Conservation (phyloP, 1,140 invertebrate genomes). For the Calephelis virginiensis region DNA sequence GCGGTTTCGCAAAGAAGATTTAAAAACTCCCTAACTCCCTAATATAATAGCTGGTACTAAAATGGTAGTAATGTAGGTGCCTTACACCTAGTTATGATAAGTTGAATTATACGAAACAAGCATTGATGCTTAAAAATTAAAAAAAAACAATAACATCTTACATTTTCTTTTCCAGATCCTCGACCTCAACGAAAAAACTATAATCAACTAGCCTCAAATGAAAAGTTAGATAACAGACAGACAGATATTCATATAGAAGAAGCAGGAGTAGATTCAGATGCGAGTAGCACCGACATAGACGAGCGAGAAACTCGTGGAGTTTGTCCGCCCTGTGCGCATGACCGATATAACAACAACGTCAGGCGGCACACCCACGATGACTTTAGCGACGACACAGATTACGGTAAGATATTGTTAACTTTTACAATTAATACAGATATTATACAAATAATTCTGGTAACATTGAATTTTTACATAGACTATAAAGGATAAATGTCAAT, state of each 20-base stretch:
- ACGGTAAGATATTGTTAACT: conserved; percentile 43
- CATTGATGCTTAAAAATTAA: too few species aligned
- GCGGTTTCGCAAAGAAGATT: too few species aligned
- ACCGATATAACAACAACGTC: conserved; percentile 71
- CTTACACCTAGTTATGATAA: too few species aligned
- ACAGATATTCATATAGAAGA: conserved; percentile 67
- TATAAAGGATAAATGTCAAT: neutral
- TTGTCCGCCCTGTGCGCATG: conserved; percentile 71
- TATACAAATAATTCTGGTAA: neutral
- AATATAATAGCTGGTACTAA: too few species aligned
- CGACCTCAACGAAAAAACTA: conserved; percentile 73
- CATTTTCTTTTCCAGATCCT: conserved; percentile 51
- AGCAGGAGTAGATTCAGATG: conserved; percentile 70
- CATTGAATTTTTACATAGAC: neutral
- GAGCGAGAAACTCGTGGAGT: conserved; percentile 62
- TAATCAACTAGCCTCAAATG: conserved; percentile 75
- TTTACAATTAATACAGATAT: neutral
- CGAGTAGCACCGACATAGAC: conserved; percentile 73
- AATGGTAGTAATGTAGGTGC: too few species aligned
- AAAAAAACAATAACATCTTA: neutral
- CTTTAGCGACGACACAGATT: conserved; percentile 76
- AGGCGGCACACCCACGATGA: conserved; percentile 67
- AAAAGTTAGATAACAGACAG: conserved; percentile 68
- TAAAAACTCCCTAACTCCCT: too few species aligned
- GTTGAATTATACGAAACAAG: too few species aligned